phyloP scores from a whole-genome alignment of 2,113 vertebrate species.

The Nicator chloris region DNA sequence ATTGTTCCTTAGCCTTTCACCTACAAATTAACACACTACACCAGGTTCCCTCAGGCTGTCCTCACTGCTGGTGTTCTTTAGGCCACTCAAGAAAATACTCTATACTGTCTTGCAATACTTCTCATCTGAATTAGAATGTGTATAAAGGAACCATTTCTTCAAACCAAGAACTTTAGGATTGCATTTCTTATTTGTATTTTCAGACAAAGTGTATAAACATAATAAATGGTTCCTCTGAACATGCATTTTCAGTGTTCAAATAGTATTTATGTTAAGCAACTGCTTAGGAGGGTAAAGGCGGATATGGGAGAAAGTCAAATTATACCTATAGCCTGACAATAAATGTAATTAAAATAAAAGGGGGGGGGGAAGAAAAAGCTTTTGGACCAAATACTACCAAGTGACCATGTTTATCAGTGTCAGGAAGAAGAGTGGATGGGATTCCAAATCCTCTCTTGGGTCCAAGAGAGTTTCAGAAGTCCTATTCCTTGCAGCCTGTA shows the following conservation, averaged over 20 bases:
- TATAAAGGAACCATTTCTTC: not conserved
- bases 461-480: not conserved
- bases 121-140: not conserved
- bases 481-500: not conserved
- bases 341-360: not conserved
- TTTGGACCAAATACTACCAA: not conserved
- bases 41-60: not conserved
- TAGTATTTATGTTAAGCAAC: not conserved
- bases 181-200: not conserved
- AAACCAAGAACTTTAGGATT: not conserved
- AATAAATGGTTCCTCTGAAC: not conserved
- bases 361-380: fast-evolving
- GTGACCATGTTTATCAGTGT: not conserved
- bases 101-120: not conserved
- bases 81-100: not conserved
- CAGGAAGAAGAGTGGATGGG: not conserved
- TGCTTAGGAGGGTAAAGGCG: not conserved
- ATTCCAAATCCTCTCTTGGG: not conserved
- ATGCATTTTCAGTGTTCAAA: not conserved
- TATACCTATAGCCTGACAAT: not conserved
- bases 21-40: not conserved
- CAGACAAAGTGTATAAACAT: not conserved
- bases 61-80: not conserved
- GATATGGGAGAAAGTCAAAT: not conserved
- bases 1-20: not conserved